Base-by-base conservation (phyloP, 1,140 invertebrate species). In the Anastrepha obliqua region DNA sequence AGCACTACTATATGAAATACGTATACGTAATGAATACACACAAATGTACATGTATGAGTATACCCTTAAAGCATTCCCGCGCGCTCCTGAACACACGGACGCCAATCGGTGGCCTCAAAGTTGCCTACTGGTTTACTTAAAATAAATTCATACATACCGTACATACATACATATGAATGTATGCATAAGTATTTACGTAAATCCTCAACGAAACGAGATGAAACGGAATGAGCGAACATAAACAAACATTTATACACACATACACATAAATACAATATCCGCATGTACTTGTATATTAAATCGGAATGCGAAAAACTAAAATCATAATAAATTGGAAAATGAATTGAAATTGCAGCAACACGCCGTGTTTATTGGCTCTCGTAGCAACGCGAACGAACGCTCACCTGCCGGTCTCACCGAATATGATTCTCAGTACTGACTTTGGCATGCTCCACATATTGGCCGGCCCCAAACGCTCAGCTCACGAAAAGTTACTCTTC, bases 191-290 rank as follows among this genome's bases (percentile, higher is more conserved):
- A 74, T 20, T 3, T 70, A 70, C 74, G 17, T 81, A 81, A 55
- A 62, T 60, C 44, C 47, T 51, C 44, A 51, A 6, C 17, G 47
- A 81, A 29, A 81, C 47, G n/a, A 81, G 17, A 20, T 81, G 74
- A 55, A 81, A 81, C 8, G 74, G 17, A 81, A 81, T 42, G 74
- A 55, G 20, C 47, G n/a, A 81, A 42, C 74, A 81, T 81, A 81
- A 81, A 81, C 47, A 81, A 81, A 86, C 8, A 42, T 86, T 44
- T 39, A 13, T 62, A 7, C 20, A 85, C 9, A 85, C 29, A 58
- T 89, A 88, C 89, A 87, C 89, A 88, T 44, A 89, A 67, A 88
- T 88, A 89, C n/a, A 58, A 89, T 67, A 87, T 88, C 44, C 55
- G 58, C 85, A 74, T 86, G 6, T 64, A 88, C 62, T 74, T 60